phyloP scores from a whole-genome alignment of 2,888 invertebrate genomes.

The Ceratothoa steindachneri region DNA sequence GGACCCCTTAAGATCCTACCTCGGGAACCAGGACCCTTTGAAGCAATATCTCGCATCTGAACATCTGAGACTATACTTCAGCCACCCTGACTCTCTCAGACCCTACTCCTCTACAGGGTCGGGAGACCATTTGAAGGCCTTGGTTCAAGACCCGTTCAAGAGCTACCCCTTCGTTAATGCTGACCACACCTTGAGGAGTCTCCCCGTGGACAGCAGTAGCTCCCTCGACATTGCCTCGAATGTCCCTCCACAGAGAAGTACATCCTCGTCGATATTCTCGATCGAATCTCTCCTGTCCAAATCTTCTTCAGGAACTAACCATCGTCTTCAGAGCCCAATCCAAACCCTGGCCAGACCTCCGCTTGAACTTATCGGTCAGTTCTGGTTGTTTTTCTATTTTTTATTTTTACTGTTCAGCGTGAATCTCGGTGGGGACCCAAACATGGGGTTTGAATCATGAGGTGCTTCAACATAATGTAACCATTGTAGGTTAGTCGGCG shows the following conservation, averaged over 20 bases:
- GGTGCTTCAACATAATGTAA: too few relatives aligned
- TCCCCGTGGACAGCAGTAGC: neutral
- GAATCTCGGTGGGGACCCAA: too few relatives aligned
- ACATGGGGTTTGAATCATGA: too few relatives aligned
- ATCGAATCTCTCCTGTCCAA: slow-evolving; percentile 31
- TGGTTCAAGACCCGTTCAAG: slow-evolving; percentile 29
- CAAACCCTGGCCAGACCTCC: neutral
- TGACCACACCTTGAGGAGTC: slow-evolving; percentile 11
- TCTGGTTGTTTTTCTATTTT: too few relatives aligned
- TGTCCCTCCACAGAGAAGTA: neutral
- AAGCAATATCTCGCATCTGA: slow-evolving; percentile 40
- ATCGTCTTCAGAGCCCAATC: neutral
- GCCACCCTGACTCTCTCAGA: slow-evolving; percentile 26
- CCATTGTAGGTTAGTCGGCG: too few relatives aligned
- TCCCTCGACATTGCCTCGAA: neutral
- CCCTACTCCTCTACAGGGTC: slow-evolving; percentile 11
- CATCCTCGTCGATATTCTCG: slow-evolving; percentile 38
- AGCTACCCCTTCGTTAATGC: slow-evolving; percentile 34
- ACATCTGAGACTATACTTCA: slow-evolving; percentile 32
- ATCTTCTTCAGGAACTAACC: neutral
- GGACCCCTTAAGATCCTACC: slow-evolving; percentile 33
- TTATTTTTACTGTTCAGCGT: too few relatives aligned
- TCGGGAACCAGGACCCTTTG: slow-evolving; percentile 27
- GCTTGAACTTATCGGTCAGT: neutral
- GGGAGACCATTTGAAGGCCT: slow-evolving; percentile 29